Evolutionary conservation across 2,888 invertebrate genomes (phyloP).

Genomic region (Galeopsomyia nigrocyanea): DNA sequence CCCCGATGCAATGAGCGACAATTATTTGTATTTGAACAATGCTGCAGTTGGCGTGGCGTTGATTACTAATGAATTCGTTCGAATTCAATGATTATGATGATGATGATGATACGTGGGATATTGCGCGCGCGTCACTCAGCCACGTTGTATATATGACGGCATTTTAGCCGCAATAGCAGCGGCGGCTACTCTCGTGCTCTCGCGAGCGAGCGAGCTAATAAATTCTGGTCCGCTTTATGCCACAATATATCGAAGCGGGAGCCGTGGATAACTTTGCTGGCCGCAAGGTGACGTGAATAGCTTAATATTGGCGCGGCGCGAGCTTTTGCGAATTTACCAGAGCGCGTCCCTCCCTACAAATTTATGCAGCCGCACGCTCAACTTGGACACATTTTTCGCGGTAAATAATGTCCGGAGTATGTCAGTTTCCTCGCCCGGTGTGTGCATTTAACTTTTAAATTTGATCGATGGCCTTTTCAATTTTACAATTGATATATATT

Average conservation of each 20-base stretch:
- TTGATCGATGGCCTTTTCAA: no score
- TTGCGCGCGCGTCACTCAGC: background rate
- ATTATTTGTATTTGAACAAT: slow-evolving; percentile 61
- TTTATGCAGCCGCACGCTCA: slow-evolving; percentile 15
- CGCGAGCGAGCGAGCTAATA: slow-evolving; percentile 29
- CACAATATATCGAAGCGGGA: slow-evolving; percentile 13
- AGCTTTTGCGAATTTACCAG: slow-evolving; percentile 37
- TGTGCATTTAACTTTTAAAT: no score
- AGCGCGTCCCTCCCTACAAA: background rate
- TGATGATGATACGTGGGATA: slow-evolving; percentile 38
- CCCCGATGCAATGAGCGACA: slow-evolving; percentile 47
- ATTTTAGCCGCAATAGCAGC: slow-evolving; percentile 10
- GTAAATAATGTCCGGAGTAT: no score
- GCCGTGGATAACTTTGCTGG: slow-evolving; percentile 38
- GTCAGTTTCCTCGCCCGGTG: no score
- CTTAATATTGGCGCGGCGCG: slow-evolving; percentile 31
- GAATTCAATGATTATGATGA: slow-evolving; percentile 55
- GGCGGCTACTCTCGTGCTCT: slow-evolving; percentile 5
- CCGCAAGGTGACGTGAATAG: slow-evolving; percentile 43
- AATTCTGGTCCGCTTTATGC: slow-evolving; percentile 33
- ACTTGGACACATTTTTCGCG: slow-evolving; percentile 25
- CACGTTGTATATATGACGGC: background rate
- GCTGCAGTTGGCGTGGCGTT: slow-evolving; percentile 52
- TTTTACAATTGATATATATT: no score
- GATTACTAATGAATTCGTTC: slow-evolving; percentile 63